Evolutionary conservation across 1,140 invertebrate genomes (phyloP), one percentile per base, ranked within the genome.

Genomic region (Drosophila tani): DNA sequence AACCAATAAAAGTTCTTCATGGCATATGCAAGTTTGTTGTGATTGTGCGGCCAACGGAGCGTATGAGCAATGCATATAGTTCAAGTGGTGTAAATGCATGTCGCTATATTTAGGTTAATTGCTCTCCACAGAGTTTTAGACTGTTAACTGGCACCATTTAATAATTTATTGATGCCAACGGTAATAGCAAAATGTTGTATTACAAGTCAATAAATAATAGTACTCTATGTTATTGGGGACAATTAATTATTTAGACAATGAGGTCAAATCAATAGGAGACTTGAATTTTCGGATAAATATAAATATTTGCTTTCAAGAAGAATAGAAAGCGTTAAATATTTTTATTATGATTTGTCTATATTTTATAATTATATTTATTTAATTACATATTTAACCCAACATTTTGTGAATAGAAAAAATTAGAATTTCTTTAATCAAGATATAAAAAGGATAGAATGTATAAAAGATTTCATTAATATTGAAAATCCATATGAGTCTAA

Each of bases 51-150:
- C 41, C 55, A 77, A 46, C 60, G 47, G 68, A 17, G 68, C 65
- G 79, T 76, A 81, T 81, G 71, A 57, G 79, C 67, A 62, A 78
- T 70, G 29, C 60, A 63, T 57, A 38, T 55, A 51, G 51, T 32
- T 32, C 11, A 29, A 62, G 69, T 43, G 32, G 69, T 24, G 40
- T 40, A 53, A 71, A 73, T 49, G 57, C 29, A 47, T 47, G 38
- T 15, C 38, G 49, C 19, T 71, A 40, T 27, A 15, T 71, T 19
- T 68, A 19, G 66, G 67, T 73, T 73, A 73, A 73, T 73, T 71
- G 69, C 67, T 49, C 32, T 49, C 35, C 14, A 27, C 29, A 45
- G 46, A 43, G 63, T 8, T 32, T 41, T 51, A 46, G 24, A 71
- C 12, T 40, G 50, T 24, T 41, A 24, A 21, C 15, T 17, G 32